These are phyloP conservation scores for Hycleus phaleratus DNA, from an alignment of 1,140 invertebrate species.

Conservation along the genomic window DNA sequence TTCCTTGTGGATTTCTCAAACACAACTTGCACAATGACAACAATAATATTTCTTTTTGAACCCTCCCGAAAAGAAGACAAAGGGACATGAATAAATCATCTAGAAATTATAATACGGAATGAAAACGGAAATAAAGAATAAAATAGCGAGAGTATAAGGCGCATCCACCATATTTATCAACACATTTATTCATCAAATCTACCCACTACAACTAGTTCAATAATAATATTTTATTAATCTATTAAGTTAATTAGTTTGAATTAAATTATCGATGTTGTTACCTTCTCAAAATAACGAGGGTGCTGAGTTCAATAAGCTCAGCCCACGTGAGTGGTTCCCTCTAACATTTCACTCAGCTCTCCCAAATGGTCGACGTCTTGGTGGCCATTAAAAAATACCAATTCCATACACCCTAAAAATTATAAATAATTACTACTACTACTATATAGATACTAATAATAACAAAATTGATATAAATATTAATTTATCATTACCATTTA, in stretches of 20 bases:
- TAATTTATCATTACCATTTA: too few species aligned
- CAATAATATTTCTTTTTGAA: neutral
- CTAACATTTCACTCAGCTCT: constrained; percentile 15
- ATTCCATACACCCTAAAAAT: too few species aligned
- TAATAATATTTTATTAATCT: neutral
- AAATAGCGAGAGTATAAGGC: too few species aligned
- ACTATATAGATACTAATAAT: neutral
- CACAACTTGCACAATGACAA: neutral
- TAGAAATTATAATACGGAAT: too few species aligned
- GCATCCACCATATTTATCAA: too few species aligned
- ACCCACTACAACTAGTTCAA: too few species aligned
- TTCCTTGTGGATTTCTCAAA: neutral
- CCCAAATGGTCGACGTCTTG: too few species aligned
- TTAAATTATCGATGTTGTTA: constrained; percentile 5
- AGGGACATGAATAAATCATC: neutral
- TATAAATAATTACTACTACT: too few species aligned
- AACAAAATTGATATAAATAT: neutral
- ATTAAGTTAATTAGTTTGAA: neutral
- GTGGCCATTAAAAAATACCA: neutral
- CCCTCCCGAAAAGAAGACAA: neutral
- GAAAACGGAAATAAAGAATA: too few species aligned
- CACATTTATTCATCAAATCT: too few species aligned
- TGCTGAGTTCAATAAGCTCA: constrained; percentile 20
- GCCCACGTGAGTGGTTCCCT: constrained; percentile 21
- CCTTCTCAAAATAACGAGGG: constrained; percentile 24